phyloP scores from a whole-genome alignment of 2,797 vertebrate species.

The Etheostoma nigrum region DNA sequence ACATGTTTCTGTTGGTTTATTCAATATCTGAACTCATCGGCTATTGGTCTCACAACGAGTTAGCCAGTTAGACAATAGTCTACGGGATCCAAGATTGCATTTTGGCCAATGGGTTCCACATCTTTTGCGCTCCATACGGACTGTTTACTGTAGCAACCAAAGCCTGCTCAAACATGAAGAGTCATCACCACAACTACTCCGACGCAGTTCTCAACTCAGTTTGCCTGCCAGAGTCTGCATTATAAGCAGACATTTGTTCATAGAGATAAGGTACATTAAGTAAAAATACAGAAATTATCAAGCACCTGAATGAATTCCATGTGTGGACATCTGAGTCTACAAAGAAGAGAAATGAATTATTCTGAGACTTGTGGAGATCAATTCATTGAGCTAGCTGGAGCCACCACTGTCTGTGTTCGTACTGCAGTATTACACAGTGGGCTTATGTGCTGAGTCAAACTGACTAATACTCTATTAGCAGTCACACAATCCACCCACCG shows the following conservation, averaged over 20 bases:
- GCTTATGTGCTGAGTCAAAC: constrained; percentile 43
- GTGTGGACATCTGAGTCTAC: not conserved
- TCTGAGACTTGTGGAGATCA: constrained; percentile 25
- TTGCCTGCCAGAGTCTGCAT: too few species aligned
- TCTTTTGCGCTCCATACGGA: too few species aligned
- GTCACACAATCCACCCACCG: constrained; percentile 43
- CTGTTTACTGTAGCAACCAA: too few species aligned
- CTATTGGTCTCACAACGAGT: too few species aligned
- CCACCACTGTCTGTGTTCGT: constrained; percentile 19
- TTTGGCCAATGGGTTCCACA: too few species aligned
- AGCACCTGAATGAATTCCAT: not conserved
- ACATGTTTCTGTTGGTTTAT: not conserved
- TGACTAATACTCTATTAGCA: constrained; percentile 49
- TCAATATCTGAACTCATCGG: not conserved
- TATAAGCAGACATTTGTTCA: too few species aligned
- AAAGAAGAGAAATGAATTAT: constrained; percentile 16
- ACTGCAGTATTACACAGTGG: constrained; percentile 26
- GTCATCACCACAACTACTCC: too few species aligned
- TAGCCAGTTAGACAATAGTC: too few species aligned
- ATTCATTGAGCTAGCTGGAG: constrained; percentile 22
- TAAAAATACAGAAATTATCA: not conserved
- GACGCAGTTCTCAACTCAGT: too few species aligned
- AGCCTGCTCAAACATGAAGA: too few species aligned
- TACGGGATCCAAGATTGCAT: too few species aligned
- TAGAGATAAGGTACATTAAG: not conserved